A percentile compares a stretch with the other conserved stretches of the same genome.
Evolutionary conservation across 2,888 invertebrate genomes (phyloP).

Genomic region (Branchipolynoe longqiensis): DNA sequence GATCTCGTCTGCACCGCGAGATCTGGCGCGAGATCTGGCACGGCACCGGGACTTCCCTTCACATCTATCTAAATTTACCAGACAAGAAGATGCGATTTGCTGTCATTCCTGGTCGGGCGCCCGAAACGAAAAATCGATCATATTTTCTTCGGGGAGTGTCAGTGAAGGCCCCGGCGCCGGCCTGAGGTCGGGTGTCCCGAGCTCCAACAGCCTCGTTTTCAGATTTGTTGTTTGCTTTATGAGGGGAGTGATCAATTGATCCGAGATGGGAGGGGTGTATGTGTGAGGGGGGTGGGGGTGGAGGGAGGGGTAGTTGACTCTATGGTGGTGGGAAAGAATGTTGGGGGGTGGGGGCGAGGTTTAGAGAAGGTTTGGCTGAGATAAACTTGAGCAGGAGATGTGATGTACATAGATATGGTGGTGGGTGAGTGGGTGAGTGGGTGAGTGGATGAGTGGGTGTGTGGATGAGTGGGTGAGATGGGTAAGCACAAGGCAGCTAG

Average conservation of each 20-base stretch:
- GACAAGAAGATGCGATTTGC: slow-evolving; percentile 46
- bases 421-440: too few relatives aligned
- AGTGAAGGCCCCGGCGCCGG: neutral
- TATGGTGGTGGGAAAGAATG: too few relatives aligned
- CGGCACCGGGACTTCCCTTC: slow-evolving; percentile 14
- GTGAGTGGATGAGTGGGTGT: too few relatives aligned
- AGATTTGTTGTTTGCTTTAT: slow-evolving; percentile 45
- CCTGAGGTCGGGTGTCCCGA: neutral
- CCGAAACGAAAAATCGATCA: slow-evolving; percentile 37
- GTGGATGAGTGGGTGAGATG: too few relatives aligned
- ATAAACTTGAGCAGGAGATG: too few relatives aligned
- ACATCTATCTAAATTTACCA: slow-evolving; percentile 46
- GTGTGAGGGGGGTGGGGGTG: neutral
- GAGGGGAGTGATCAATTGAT: slow-evolving; percentile 36
- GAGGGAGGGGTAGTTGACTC: too few relatives aligned
- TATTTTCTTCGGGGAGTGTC: slow-evolving; percentile 22
- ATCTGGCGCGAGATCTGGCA: neutral
- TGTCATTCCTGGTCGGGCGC: slow-evolving; percentile 26
- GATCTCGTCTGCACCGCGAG: neutral
- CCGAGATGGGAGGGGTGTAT: neutral
- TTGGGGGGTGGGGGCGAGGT: too few relatives aligned
- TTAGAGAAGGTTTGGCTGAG: too few relatives aligned
- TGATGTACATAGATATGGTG: too few relatives aligned
- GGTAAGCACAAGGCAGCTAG: too few relatives aligned
- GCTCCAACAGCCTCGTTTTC: neutral